Conservation (phyloP, 2,888 invertebrate genomes). For the Caenorhabditis imperialis region DNA sequence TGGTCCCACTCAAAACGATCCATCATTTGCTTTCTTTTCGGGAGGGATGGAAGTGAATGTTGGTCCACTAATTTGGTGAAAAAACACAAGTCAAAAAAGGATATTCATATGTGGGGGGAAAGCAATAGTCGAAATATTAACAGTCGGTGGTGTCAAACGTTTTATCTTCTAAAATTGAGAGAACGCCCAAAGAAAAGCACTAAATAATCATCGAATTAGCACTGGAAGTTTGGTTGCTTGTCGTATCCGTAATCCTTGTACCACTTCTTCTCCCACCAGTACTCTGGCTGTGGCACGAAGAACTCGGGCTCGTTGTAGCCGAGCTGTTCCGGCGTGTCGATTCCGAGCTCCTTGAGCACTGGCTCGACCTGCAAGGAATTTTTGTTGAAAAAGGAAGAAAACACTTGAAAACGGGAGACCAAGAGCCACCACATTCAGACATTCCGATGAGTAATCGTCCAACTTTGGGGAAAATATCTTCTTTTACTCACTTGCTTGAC, state of each 20-base stretch:
- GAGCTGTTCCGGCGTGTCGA: conserved; percentile 93
- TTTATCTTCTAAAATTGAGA: conserved; percentile 31
- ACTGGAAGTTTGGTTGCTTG: conserved; percentile 74
- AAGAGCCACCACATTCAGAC: neutral
- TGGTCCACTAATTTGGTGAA: conserved; percentile 18
- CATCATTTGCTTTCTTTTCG: conserved; percentile 12
- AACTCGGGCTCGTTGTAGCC: conserved; percentile 97
- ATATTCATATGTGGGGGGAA: neutral
- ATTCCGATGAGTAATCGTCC: neutral
- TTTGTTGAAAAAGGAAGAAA: neutral
- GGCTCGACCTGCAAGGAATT: conserved; percentile 87
- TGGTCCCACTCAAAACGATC: conserved; percentile 17
- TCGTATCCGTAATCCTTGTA: conserved; percentile 76
- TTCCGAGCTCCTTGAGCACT: conserved; percentile 91
- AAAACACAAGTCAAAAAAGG: conserved; percentile 2
- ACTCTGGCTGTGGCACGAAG: conserved; percentile 85
- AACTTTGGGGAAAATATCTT: neutral
- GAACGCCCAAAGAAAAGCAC: too few relatives aligned
- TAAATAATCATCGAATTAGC: conserved; percentile 43
- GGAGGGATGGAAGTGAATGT: neutral
- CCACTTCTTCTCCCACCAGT: conserved; percentile 78
- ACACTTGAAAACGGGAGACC: neutral
- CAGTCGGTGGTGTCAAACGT: conserved; percentile 19
- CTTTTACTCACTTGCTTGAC: conserved; percentile 71
- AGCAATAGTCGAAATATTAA: neutral